phyloP scores from a whole-genome alignment of 2,797 vertebrate genomes.

The Coranthus polyacanthus region DNA sequence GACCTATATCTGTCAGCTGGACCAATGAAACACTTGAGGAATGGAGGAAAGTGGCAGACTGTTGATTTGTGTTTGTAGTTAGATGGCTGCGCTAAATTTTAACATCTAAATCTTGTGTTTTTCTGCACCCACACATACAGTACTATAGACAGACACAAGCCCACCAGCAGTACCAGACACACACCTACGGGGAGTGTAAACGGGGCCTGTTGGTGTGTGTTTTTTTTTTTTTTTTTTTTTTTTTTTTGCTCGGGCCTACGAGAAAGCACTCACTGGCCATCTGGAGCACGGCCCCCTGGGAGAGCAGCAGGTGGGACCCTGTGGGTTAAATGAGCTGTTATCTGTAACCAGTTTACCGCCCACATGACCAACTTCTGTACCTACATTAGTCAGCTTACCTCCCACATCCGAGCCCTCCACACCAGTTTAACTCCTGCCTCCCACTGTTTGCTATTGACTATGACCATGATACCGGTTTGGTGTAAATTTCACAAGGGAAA shows the following conservation, averaged over 20 bases:
- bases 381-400: conserved; percentile 66
- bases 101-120: conserved; percentile 19
- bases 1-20: conserved; percentile 19
- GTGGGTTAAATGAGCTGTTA: conserved; percentile 76
- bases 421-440: conserved; percentile 48
- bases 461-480: neutral
- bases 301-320: conserved; percentile 70
- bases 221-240: neutral
- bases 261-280: conserved; percentile 71
- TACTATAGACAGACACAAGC: conserved; percentile 35
- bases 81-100: conserved; percentile 2
- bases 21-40: conserved; percentile 3
- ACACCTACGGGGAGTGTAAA: conserved; percentile 65
- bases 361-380: conserved; percentile 65
- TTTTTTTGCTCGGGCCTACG: conserved; percentile 56
- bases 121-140: conserved; percentile 23
- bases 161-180: conserved; percentile 50
- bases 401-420: conserved; percentile 46
- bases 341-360: conserved; percentile 74
- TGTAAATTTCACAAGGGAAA: conserved; percentile 6
- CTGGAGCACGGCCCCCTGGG: conserved; percentile 69
- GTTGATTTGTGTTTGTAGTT: conserved; percentile 4
- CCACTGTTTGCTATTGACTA: conserved; percentile 40
- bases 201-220: conserved; percentile 53
- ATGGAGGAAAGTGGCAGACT: conserved; percentile 17